Conservation (phyloP, 2,888 invertebrate genomes). For the Limnephilus rhombicus region DNA sequence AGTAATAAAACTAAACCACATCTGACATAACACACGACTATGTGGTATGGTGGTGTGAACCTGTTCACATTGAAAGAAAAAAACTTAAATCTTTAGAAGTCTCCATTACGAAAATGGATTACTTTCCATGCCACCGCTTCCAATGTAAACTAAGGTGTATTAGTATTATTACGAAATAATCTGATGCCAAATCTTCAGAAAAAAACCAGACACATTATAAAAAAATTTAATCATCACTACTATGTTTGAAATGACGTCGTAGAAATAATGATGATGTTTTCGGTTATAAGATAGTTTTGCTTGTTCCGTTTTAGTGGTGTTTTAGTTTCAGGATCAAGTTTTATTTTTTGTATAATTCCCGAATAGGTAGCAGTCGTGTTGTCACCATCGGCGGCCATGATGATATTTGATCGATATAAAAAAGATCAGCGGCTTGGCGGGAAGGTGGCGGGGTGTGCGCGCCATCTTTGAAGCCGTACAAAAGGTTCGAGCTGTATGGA, state of each 20-base stretch:
- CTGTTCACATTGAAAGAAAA: constrained; percentile 29
- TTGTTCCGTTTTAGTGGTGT: background rate
- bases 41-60: constrained; percentile 10
- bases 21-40: background rate
- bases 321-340: background rate
- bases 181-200: background rate
- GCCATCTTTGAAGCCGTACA: constrained; percentile 55
- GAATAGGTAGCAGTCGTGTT: background rate
- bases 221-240: background rate
- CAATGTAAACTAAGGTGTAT: constrained; percentile 10
- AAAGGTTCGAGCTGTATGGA: constrained; percentile 48
- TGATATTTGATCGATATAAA: constrained; percentile 60
- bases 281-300: background rate
- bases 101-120: constrained; percentile 38
- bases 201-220: background rate
- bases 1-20: background rate
- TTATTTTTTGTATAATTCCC: constrained; percentile 14
- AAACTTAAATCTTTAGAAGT: constrained; percentile 9
- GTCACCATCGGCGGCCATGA: constrained; percentile 52
- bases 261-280: background rate
- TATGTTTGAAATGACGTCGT: background rate
- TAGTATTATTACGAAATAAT: background rate
- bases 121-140: constrained; percentile 27
- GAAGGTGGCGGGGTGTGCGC: constrained; percentile 37
- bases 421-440: constrained; percentile 28